These are phyloP conservation scores for Parasteatoda lunata DNA, from an alignment of 2,888 invertebrate species.

Conservation along the genomic window DNA sequence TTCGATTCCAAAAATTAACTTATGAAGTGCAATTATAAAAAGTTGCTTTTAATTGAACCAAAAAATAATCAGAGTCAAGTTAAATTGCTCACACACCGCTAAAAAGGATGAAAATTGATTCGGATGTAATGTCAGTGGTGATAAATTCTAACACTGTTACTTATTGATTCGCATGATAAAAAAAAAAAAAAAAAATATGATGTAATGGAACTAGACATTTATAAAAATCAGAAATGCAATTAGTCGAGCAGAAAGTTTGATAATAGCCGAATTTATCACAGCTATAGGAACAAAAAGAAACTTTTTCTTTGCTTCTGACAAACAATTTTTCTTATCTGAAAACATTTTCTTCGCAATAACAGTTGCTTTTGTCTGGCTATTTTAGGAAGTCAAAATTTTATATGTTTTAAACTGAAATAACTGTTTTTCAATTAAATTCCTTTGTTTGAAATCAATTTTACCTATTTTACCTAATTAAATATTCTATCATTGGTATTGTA, in stretches of 20 bases:
- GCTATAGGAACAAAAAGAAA: not conserved
- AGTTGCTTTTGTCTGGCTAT: not conserved
- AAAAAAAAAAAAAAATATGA: not conserved
- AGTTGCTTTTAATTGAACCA: too few relatives aligned
- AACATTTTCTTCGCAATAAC: not conserved
- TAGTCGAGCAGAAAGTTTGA: constrained; percentile 9
- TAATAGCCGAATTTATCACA: constrained; percentile 44
- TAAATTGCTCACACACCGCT: too few relatives aligned
- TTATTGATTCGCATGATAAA: constrained; percentile 6
- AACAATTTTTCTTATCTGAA: not conserved
- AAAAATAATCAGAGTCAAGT: too few relatives aligned
- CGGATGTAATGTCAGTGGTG: not conserved
- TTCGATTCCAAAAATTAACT: too few relatives aligned
- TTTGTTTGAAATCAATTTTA: too few relatives aligned
- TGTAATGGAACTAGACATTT: constrained; percentile 30
- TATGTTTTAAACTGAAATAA: too few relatives aligned
- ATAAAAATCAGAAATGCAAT: constrained; percentile 17
- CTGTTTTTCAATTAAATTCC: too few relatives aligned
- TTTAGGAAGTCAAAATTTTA: too few relatives aligned
- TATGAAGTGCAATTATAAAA: too few relatives aligned
- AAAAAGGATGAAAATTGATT: too few relatives aligned
- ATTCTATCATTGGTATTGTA: too few relatives aligned
- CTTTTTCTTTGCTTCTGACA: not conserved
- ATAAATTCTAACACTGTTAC: not conserved
- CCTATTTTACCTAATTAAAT: too few relatives aligned